Evolutionary conservation across 2,113 vertebrate species (phyloP).

Genomic region (Rhea americana): DNA sequence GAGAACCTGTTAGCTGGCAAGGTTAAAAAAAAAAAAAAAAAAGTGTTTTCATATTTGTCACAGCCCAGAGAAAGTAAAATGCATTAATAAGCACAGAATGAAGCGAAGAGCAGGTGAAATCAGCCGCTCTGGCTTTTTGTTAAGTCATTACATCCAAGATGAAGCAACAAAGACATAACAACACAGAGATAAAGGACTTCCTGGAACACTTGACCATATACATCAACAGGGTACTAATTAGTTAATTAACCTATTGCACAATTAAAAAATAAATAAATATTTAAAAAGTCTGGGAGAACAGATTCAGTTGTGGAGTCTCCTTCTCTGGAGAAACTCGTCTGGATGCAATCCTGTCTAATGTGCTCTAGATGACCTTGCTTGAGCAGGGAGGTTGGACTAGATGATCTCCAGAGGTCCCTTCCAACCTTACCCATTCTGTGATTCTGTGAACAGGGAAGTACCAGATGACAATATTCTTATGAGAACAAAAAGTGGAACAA

Average conservation of each 20-base stretch:
- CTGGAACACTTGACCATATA: slow-evolving; percentile 43
- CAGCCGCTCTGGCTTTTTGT: neutral
- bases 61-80: slow-evolving; percentile 15
- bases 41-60: neutral
- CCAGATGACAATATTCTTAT: neutral
- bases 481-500: neutral
- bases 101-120: slow-evolving; percentile 17
- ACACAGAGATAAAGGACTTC: slow-evolving; percentile 2
- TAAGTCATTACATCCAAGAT: slow-evolving; percentile 4
- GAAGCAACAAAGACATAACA: slow-evolving; percentile 32
- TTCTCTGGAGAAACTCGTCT: no score
- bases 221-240: slow-evolving; percentile 25
- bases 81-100: neutral
- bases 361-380: no score
- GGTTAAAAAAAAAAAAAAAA: neutral
- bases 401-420: no score
- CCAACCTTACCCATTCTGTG: no score
- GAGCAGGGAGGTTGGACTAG: no score
- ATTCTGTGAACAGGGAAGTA: neutral
- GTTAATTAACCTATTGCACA: slow-evolving; percentile 51
- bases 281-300: slow-evolving; percentile 1
- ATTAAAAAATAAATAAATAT: slow-evolving; percentile 38
- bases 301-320: no score
- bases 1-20: neutral
- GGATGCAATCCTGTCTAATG: no score